Conservation (phyloP, 2,797 vertebrate genomes). For the Cephalopachus bancanus region DNA sequence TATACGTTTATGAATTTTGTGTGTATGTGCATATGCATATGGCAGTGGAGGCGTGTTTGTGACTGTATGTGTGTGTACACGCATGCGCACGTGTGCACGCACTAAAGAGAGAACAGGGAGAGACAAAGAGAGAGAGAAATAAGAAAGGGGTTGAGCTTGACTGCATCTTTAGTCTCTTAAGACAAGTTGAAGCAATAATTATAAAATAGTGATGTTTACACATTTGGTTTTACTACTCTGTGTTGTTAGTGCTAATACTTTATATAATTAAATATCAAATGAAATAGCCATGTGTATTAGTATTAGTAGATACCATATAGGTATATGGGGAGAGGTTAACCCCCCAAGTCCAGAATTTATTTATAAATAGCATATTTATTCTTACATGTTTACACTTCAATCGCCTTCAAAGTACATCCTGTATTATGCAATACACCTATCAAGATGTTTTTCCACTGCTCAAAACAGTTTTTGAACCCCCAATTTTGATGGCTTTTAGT, state of each 20-base stretch:
- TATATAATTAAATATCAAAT: neutral
- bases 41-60: fast-evolving
- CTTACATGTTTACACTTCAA: no score
- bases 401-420: no score
- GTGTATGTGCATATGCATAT: neutral
- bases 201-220: neutral
- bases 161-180: neutral
- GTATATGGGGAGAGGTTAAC: no score
- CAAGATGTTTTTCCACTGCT: no score
- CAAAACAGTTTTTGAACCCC: no score
- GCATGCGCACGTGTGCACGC: neutral
- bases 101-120: neutral
- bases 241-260: neutral
- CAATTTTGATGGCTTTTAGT: no score
- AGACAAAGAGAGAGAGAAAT: neutral
- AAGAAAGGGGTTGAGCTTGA: neutral
- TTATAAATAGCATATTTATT: no score
- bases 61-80: neutral
- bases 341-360: no score
- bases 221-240: neutral
- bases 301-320: no score
- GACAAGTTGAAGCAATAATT: neutral
- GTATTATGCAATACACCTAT: no score
- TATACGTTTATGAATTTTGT: neutral
- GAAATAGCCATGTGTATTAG: neutral